Base-by-base conservation (phyloP, 2,888 invertebrate genomes). In the Polia nebulosa region DNA sequence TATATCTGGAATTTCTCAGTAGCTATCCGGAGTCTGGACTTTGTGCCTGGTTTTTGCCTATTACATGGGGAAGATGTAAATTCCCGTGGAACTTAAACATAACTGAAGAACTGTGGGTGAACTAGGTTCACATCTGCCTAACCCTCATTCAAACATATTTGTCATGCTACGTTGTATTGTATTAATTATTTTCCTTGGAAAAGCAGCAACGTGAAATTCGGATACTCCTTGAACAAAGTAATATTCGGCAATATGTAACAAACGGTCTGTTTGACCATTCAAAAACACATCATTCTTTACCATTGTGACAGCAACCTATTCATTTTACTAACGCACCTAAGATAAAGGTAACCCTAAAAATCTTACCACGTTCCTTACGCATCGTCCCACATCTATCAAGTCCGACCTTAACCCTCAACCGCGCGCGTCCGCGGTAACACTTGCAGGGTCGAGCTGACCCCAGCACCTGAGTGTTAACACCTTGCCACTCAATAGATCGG, bases 391-490 rank as follows among this genome's bases (percentile, higher is more conserved):
- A 61, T 68, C 60, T 58, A 78, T 78, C 74, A 74, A 45, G 2
- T 29, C 53, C 22, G 53, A 74, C 69, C 75, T 64, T 52, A 69
- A 64, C 63, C 69, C 51, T 64, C 45, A 25, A 25, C 34, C 47
- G 51, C 17, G 41, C 44, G 34, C 72, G 69, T 74, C 59, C 68
- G 39, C 25, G 44, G 76, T 53, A 63, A 58, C 57, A 78, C 63
- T 64, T 41, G 52, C 49, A 17, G 53, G 63, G 63, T 61, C 44
- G 39, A 22, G 59, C 56, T 64, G 63, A 64, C 45, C 79, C 52
- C 20, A 59, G 45, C 56, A 56, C 25, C 3, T 29, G 22, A n/a
- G 9, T 29, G 11, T 22, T 44, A 29, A 71, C 44, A 52, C 44
- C 7, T 36, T 22, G 9, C 2, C 20, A 32, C 9, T 11, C 0